These are phyloP conservation scores for Edolisoma coerulescens DNA, from an alignment of 2,113 vertebrate species.

Conservation along the genomic window DNA sequence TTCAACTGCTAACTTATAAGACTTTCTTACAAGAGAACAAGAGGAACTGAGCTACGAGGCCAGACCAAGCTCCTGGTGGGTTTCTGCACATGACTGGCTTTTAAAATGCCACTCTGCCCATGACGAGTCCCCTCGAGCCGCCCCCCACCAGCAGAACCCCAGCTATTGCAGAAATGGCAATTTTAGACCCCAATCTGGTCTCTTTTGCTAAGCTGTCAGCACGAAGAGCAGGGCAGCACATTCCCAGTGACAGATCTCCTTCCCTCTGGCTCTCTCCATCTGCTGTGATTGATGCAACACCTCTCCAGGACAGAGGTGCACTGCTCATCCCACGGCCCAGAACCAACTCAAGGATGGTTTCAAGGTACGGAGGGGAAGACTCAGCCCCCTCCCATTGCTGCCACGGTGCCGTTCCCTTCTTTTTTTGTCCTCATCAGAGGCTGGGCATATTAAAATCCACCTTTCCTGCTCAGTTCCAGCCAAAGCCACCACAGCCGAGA, in stretches of 20 bases:
- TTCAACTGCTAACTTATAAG: constrained; percentile 85
- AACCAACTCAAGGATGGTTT: neutral
- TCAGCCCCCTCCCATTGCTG: neutral
- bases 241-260: neutral
- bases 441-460: neutral
- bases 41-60: constrained; percentile 59
- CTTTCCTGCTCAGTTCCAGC: neutral
- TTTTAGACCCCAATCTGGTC: neutral
- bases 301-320: neutral
- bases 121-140: neutral
- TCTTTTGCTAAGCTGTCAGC: neutral
- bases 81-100: constrained; percentile 40
- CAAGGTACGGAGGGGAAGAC: neutral
- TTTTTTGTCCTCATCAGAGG: neutral
- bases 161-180: neutral
- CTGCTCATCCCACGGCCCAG: neutral
- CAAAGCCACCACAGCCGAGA: constrained; percentile 40
- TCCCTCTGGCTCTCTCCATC: neutral
- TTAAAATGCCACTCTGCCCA: neutral
- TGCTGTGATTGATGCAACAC: neutral
- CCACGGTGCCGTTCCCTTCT: fast-evolving
- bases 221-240: neutral
- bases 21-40: constrained; percentile 88
- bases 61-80: constrained; percentile 69
- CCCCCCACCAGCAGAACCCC: neutral